Evolutionary conservation across 2,888 invertebrate genomes (phyloP), one percentile per base, ranked within the genome.

Genomic region (Ditula angustiorana): DNA sequence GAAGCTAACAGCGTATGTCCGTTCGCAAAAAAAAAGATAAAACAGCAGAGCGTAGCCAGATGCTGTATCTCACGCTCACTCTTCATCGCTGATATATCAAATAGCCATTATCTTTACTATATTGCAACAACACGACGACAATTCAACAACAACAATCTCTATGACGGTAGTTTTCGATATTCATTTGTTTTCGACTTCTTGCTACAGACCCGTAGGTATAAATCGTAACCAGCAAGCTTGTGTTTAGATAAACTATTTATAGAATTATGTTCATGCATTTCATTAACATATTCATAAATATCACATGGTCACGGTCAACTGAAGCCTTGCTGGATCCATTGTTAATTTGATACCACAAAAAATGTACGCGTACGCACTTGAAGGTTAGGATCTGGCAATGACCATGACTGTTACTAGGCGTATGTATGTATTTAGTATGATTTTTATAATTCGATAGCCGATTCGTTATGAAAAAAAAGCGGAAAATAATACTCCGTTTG

Each of bases 341-440:
- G 52, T 58, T 58, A 44, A n/a, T 37, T 46, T 26, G 21, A 58
- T 30, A 23, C 21, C 52, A 46, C 57, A 63, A 46, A 63, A 63
- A 52, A 35, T 23, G 26, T 19, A 19, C 41, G 19, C 8, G 46
- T 21, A 44, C 52, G n/a, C 30, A 57, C 57, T 41, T 24, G 33
- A 35, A 50, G 52, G 52, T 58, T 33, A 26, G 52, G 35, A 35
- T 52, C 58, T 58, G 63, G 33, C 58, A 58, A 35, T 64, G 58
- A 64, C 63, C 52, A 35, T 58, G 57, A 44, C 13, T 21, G 11
- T 35, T 41, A 19, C 13, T 19, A 16, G 21, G 19, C 16, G 19
- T 16, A 41, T 41, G 8, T 10, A 10, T 41, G 7, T 19, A 41
- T 1, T 19, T 41, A 41, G 7, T 37, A 16, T 16, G 37, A 41